These are phyloP conservation scores for Drosophila phalerata DNA, from an alignment of 2,888 invertebrate species.

Conservation along the genomic window DNA sequence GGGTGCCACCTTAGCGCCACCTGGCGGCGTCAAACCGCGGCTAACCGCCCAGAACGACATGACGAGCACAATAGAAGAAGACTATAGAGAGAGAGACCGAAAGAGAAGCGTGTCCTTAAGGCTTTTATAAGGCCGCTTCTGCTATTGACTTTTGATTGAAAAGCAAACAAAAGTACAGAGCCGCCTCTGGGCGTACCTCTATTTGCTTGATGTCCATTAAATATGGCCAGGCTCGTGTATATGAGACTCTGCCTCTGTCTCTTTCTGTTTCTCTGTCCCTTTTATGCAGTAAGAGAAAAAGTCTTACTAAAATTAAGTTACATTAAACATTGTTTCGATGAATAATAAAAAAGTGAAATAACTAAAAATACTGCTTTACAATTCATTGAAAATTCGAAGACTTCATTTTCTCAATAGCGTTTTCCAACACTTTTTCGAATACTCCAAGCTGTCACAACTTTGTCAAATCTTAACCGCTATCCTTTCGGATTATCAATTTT, in stretches of 20 bases:
- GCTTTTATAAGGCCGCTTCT: conserved; percentile 52
- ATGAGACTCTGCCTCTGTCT: conserved; percentile 1
- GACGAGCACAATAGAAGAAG: conserved; percentile 27
- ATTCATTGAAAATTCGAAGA: too few species aligned
- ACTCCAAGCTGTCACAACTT: too few species aligned
- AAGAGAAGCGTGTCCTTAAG: conserved; percentile 14
- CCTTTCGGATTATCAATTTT: too few species aligned
- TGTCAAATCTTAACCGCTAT: too few species aligned
- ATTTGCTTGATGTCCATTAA: conserved; percentile 69
- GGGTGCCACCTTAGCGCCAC: conserved; percentile 72
- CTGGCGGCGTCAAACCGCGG: conserved; percentile 68
- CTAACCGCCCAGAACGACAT: conserved; percentile 84
- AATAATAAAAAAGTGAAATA: too few species aligned
- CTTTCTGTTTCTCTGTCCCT: not conserved
- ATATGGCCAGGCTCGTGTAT: conserved; percentile 47
- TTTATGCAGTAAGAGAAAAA: not conserved
- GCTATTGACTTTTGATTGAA: conserved; percentile 80
- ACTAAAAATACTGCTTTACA: too few species aligned
- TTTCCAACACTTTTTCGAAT: too few species aligned
- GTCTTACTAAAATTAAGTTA: too few species aligned
- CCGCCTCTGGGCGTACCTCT: conserved; percentile 60
- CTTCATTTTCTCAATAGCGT: too few species aligned
- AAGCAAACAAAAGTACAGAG: conserved; percentile 67
- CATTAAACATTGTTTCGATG: too few species aligned
- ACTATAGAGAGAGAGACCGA: not conserved